phyloP scores from a whole-genome alignment of 2,113 vertebrate genomes.

The Pyrgilauda ruficollis region DNA sequence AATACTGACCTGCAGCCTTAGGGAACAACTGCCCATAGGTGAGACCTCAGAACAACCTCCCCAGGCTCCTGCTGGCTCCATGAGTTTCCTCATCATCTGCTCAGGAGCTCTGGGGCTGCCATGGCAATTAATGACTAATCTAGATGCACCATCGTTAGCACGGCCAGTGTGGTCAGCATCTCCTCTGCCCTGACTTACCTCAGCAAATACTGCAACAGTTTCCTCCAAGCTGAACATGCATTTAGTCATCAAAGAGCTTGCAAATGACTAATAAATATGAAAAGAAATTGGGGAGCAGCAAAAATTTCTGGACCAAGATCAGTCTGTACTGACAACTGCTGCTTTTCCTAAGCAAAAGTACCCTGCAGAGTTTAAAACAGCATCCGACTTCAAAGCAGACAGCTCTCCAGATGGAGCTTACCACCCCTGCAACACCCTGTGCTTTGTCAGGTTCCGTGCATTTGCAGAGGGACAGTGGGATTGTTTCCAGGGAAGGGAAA shows the following conservation, averaged over 20 bases:
- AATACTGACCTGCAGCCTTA: neutral
- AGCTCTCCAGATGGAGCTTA: conserved; percentile 37
- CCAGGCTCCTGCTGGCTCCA: neutral
- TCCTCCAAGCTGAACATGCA: neutral
- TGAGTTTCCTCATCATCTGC: neutral
- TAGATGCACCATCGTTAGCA: accelerated
- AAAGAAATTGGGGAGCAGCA: neutral
- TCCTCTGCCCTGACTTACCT: neutral
- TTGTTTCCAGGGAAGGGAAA: neutral
- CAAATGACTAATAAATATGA: neutral
- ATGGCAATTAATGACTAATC: neutral
- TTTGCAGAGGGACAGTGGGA: neutral
- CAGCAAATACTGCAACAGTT: neutral
- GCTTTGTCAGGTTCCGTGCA: neutral
- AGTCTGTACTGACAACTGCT: conserved; percentile 37
- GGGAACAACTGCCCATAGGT: accelerated
- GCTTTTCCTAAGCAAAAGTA: neutral
- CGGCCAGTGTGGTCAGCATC: accelerated
- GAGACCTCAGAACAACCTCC: neutral
- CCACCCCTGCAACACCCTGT: neutral
- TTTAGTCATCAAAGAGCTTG: conserved; percentile 9
- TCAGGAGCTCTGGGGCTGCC: neutral
- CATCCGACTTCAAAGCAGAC: neutral
- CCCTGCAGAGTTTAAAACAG: conserved; percentile 21
- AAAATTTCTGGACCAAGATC: conserved; percentile 35